Evolutionary conservation across 2,888 invertebrate species (phyloP).

Genomic region (Sussaba pulchella): DNA sequence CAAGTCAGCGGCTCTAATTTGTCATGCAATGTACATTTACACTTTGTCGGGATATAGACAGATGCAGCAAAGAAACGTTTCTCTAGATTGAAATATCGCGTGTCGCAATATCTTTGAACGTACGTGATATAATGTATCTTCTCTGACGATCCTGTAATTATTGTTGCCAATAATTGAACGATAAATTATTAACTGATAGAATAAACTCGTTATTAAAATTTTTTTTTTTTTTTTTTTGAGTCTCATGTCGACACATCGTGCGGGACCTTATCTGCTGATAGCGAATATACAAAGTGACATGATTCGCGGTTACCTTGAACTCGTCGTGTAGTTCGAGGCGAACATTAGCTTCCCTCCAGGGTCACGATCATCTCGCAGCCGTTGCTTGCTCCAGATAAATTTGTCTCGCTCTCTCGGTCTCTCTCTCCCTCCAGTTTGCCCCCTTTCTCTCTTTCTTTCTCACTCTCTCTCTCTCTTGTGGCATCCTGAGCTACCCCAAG

Average conservation of each 20-base stretch:
- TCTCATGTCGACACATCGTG: too few relatives aligned
- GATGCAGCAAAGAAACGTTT: neutral
- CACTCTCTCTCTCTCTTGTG: neutral
- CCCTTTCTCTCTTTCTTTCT: neutral
- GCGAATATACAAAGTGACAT: conserved; percentile 11
- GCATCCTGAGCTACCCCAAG: neutral
- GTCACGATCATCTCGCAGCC: conserved; percentile 49
- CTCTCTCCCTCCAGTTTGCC: neutral
- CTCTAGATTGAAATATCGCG: neutral
- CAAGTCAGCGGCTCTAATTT: conserved; percentile 14
- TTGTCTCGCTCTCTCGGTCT: neutral
- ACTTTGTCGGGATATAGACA: neutral
- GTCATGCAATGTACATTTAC: neutral
- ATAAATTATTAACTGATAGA: neutral
- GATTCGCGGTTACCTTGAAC: conserved; percentile 31
- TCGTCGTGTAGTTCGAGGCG: conserved; percentile 7
- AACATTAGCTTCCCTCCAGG: conserved; percentile 28
- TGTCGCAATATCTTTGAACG: neutral
- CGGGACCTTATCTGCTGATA: conserved; percentile 7
- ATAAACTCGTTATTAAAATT: too few relatives aligned
- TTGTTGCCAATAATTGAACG: conserved; percentile 13
- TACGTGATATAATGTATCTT: neutral
- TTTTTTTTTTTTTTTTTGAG: too few relatives aligned
- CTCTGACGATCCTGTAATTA: neutral
- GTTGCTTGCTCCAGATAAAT: conserved; percentile 14